Evolutionary conservation across 2,797 vertebrate genomes (phyloP), one percentile per base, ranked within the genome.

Genomic region (Nothura maculosa): DNA sequence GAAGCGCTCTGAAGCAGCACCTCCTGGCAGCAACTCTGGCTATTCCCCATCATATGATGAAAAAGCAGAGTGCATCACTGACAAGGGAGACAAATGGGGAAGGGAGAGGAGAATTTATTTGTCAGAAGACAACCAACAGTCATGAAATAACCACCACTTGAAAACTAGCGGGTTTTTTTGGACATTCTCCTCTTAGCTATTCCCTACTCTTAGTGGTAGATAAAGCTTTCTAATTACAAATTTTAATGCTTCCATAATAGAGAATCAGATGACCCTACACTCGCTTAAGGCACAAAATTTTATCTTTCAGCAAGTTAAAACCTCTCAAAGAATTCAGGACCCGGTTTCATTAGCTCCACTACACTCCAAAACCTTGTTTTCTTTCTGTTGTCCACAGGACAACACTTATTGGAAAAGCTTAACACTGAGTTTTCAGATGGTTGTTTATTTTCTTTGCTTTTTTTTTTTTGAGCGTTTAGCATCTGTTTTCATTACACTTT

Each of bases 31-130:
- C 36, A 40, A 14, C 52, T 60, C 43, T 48, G 22, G 24, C 45
- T 60, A 13, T 6, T 57, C 2, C 1, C 8, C 10, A 50, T 13
- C 5, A 3, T 25, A 43, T 0, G 0, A 0, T 13, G 17, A 40
- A 66, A 90, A 84, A 81, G 27, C 21, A 5, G 9, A 85, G 47
- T 32, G 66, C 43, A 80, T 2, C 24, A 43, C 60, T 67, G 83
- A 48, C 52, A 30, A 28, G 25, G 77, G 18, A 85, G 32, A 28
- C 52, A 0, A 1, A 21, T 24, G 12, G 34, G 22, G 69, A 36
- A 76, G 63, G 21, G 32, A 66, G 11, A 12, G 38, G 32, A 11
- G 21, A 86, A 79, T 8, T 40, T 81, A 9, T 7, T 27, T 75
- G 45, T 78, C 21, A 47, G 40, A 85, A 73, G 22, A 57, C 11